Percentiles rank a stretch among this genome's conserved stretches.
Conservation (phyloP, 1,140 invertebrate genomes). For the Colletes latitarsis region DNA sequence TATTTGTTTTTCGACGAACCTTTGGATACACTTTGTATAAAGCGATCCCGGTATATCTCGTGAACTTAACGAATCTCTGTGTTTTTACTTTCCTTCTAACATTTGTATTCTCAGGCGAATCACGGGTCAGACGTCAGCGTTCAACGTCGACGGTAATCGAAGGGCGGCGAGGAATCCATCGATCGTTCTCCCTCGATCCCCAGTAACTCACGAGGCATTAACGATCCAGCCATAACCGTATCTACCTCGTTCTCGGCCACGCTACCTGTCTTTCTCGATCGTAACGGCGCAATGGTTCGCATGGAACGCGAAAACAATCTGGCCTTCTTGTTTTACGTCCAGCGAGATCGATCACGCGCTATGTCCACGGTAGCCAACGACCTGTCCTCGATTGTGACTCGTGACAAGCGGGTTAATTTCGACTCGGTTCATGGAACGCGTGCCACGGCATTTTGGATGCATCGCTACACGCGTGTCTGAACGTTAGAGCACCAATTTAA, state of each 20-base stretch:
- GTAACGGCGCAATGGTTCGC: constrained; percentile 11
- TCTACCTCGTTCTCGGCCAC: constrained; percentile 54
- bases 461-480: background rate
- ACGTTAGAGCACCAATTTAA: constrained; percentile 23
- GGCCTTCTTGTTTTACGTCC: constrained; percentile 37
- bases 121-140: constrained; percentile 27
- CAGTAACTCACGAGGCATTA: constrained; percentile 30
- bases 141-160: background rate
- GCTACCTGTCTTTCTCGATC: constrained; percentile 35
- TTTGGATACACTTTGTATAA: background rate
- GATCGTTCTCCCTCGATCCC: constrained; percentile 50
- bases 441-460: background rate
- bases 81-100: background rate
- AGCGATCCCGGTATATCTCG: background rate
- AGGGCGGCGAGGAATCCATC: constrained; percentile 30
- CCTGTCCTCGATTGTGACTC: constrained; percentile 37
- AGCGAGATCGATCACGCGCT: constrained; percentile 27
- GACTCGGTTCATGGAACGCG: background rate
- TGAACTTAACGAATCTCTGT: background rate
- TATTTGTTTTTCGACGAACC: too few species aligned
- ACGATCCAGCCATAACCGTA: constrained; percentile 37
- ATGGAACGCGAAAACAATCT: constrained; percentile 56
- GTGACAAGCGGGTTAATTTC: constrained; percentile 47
- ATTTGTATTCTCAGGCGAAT: constrained; percentile 41
- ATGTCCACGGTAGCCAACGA: constrained; percentile 52